These are phyloP conservation scores for Phasia obesa DNA, from an alignment of 2,888 invertebrate genomes.

Conservation along the genomic window DNA sequence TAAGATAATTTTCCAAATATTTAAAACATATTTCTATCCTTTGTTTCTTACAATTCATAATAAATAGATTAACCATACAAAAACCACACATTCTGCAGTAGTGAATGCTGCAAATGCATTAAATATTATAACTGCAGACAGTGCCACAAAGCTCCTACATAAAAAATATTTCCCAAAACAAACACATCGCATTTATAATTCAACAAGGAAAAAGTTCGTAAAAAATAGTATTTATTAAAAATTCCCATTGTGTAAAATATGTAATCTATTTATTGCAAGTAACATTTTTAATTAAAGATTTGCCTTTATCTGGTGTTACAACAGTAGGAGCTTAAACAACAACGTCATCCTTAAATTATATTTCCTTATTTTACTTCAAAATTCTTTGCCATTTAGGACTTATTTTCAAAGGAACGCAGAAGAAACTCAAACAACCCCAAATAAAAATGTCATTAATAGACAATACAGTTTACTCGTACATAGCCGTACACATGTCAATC, in stretches of 20 bases:
- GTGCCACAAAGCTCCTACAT: not conserved
- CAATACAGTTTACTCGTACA: slow-evolving; percentile 51
- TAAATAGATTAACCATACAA: no score
- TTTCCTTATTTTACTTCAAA: slow-evolving; percentile 8
- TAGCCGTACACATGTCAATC: slow-evolving; percentile 50
- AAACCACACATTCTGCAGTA: not conserved
- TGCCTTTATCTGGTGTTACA: slow-evolving; percentile 8
- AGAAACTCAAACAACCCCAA: slow-evolving; percentile 18
- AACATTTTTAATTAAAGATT: slow-evolving; percentile 47
- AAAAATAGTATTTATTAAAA: not conserved
- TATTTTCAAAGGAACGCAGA: slow-evolving; percentile 6
- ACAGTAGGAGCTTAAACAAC: slow-evolving; percentile 5
- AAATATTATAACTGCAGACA: not conserved
- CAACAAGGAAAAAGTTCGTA: not conserved
- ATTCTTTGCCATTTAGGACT: slow-evolving; percentile 16
- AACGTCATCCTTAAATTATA: slow-evolving; percentile 14
- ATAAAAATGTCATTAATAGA: slow-evolving; percentile 56
- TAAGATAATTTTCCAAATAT: no score
- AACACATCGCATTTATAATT: not conserved
- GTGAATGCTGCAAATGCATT: not conserved
- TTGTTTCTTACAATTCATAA: no score
- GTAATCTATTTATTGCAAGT: slow-evolving; percentile 20
- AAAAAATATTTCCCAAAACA: not conserved
- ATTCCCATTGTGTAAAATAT: slow-evolving; percentile 26
- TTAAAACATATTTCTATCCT: no score